phyloP scores from a whole-genome alignment of 2,113 vertebrate species.

The Myodes glareolus region DNA sequence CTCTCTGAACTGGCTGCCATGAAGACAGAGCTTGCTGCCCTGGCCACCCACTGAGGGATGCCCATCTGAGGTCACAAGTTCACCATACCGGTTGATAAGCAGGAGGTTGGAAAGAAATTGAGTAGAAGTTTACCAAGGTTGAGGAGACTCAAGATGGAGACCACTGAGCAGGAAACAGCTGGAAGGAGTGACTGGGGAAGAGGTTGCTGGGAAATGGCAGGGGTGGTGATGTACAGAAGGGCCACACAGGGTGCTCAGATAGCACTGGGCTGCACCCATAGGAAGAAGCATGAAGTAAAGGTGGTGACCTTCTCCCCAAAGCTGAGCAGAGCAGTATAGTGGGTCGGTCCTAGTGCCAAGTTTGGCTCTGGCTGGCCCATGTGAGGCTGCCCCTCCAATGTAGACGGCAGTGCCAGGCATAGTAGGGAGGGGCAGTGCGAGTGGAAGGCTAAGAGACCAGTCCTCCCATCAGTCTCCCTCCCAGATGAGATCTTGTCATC shows the following conservation, averaged over 20 bases:
- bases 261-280: background rate
- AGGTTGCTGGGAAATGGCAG: rapidly evolving
- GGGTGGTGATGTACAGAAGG: background rate
- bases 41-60: background rate
- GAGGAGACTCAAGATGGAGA: background rate
- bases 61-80: background rate
- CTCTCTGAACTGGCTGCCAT: background rate
- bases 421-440: background rate
- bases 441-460: background rate
- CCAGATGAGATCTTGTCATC: background rate
- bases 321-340: conserved; percentile 54
- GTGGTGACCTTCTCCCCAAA: background rate
- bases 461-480: background rate
- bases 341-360: background rate
- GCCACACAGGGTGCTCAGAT: background rate
- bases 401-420: background rate
- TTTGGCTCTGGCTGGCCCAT: background rate
- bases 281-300: background rate
- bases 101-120: background rate
- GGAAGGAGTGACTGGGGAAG: background rate
- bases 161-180: background rate
- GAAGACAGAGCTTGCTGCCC: background rate
- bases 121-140: background rate
- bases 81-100: background rate
- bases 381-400: background rate